Conservation (phyloP, 2,888 invertebrate genomes). For the Drosophila mettleri region DNA sequence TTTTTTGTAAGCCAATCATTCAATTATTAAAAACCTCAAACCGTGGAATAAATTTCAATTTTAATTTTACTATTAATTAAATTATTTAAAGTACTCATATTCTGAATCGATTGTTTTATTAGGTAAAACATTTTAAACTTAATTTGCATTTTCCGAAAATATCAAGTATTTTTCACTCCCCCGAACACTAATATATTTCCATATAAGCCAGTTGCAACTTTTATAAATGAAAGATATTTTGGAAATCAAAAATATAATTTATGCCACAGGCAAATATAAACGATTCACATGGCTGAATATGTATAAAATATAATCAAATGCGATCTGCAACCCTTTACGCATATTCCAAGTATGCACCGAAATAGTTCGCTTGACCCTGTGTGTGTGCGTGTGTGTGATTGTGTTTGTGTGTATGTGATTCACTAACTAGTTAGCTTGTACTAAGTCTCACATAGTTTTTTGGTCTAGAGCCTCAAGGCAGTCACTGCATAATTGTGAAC, state of each 20-base stretch:
- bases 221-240: background rate
- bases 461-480: slow-evolving; percentile 61
- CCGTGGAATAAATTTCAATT: no score
- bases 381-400: background rate
- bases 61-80: no score
- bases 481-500: slow-evolving; percentile 70
- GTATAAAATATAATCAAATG: slow-evolving; percentile 15
- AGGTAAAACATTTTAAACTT: no score
- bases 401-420: slow-evolving; percentile 1
- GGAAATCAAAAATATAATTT: slow-evolving; percentile 8
- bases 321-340: slow-evolving; percentile 37
- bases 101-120: no score
- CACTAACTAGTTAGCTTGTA: slow-evolving; percentile 23
- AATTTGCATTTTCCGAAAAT: background rate
- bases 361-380: background rate
- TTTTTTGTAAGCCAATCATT: no score
- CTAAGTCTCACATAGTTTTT: slow-evolving; percentile 24
- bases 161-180: background rate
- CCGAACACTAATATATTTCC: background rate
- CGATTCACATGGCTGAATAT: slow-evolving; percentile 25
- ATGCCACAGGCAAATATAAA: slow-evolving; percentile 13
- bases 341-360: background rate
- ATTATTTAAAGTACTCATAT: no score
- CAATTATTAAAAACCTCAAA: no score
- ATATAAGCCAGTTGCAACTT: slow-evolving; percentile 2